Percentiles rank a stretch among this genome's conserved stretches.
Evolutionary conservation across 2,113 vertebrate species (phyloP).

Genomic region (Lepus timidus): DNA sequence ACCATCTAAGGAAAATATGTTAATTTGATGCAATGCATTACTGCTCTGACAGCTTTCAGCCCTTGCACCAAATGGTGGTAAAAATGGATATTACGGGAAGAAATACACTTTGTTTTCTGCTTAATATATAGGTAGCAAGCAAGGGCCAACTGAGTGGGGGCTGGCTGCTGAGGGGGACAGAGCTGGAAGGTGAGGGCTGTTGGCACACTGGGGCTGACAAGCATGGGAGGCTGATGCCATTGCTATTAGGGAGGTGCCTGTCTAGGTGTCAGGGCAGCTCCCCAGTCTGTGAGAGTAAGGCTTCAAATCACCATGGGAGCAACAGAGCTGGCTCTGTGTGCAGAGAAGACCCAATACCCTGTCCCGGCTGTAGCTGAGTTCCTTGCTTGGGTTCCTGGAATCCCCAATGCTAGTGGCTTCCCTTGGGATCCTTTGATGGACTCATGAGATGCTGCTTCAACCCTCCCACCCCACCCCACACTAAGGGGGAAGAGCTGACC

Average conservation of each 20-base stretch:
- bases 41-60: slow-evolving; percentile 81
- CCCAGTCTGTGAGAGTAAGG: neutral
- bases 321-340: neutral
- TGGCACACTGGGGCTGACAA: neutral
- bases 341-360: neutral
- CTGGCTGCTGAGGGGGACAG: neutral
- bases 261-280: neutral
- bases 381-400: neutral
- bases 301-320: neutral
- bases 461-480: too few relatives aligned
- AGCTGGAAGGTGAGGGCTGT: neutral
- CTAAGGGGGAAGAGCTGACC: neutral
- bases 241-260: neutral
- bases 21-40: slow-evolving; percentile 76
- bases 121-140: slow-evolving; percentile 51
- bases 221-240: neutral
- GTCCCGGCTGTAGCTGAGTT: neutral
- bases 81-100: slow-evolving; percentile 59
- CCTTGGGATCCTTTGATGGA: neutral
- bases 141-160: slow-evolving; percentile 34
- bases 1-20: slow-evolving; percentile 79
- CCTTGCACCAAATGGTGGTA: slow-evolving; percentile 69
- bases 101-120: slow-evolving; percentile 27
- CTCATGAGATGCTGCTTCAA: neutral
- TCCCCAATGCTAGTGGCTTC: neutral